phyloP scores from a whole-genome alignment of 2,888 invertebrate species.

The Hyles lineata region DNA sequence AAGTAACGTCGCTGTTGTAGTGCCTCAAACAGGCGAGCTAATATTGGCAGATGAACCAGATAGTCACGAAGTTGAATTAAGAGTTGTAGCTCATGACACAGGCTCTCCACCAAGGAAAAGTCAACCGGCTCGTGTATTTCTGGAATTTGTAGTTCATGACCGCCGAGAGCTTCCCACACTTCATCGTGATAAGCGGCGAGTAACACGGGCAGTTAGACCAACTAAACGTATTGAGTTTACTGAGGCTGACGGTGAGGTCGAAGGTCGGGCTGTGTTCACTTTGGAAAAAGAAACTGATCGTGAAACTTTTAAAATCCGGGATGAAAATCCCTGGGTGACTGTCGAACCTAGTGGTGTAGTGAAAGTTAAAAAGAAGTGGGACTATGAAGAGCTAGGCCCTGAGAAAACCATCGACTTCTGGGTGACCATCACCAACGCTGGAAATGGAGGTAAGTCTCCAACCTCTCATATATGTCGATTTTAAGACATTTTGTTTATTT shows the following conservation, averaged over 20 bases:
- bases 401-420: constrained; percentile 98
- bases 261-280: constrained; percentile 94
- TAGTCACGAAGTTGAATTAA: constrained; percentile 87
- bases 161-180: constrained; percentile 86
- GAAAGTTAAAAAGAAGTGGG: constrained; percentile 98
- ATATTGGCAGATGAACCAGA: constrained; percentile 92
- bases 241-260: constrained; percentile 95
- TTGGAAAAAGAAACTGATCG: constrained; percentile 96
- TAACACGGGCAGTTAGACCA: constrained; percentile 96
- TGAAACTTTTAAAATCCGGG: constrained; percentile 96
- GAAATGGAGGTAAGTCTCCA: constrained; percentile 91
- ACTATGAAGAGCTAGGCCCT: constrained; percentile 96
- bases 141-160: constrained; percentile 88
- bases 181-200: constrained; percentile 89
- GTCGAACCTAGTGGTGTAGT: constrained; percentile 96
- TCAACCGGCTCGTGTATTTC: constrained; percentile 89
- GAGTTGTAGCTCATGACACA: constrained; percentile 93
- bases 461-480: not conserved
- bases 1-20: constrained; percentile 93
- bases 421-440: constrained; percentile 96
- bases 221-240: constrained; percentile 96
- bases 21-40: constrained; percentile 96
- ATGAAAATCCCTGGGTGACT: constrained; percentile 97
- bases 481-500: not conserved
- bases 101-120: constrained; percentile 90